These are phyloP conservation scores for Psettodes erumei DNA, from an alignment of 2,113 vertebrate genomes.

Conservation along the genomic window DNA sequence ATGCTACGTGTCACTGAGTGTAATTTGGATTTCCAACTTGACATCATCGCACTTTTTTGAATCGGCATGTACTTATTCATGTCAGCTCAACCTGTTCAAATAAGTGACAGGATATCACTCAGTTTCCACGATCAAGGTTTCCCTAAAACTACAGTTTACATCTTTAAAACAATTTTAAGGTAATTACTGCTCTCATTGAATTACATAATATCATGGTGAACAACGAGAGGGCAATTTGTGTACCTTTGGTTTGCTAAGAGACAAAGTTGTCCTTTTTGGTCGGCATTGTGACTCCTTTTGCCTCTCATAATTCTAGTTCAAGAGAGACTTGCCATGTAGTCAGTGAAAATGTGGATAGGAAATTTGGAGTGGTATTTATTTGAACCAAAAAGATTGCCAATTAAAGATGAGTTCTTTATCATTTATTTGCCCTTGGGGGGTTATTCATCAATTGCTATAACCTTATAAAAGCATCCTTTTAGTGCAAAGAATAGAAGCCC, in stretches of 20 bases:
- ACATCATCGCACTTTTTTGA: neutral
- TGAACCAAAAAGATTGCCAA: constrained; percentile 78
- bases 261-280: constrained; percentile 74
- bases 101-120: neutral
- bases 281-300: constrained; percentile 65
- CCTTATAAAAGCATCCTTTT: constrained; percentile 85
- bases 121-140: constrained; percentile 13
- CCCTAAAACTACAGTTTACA: constrained; percentile 17
- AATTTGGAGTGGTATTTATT: constrained; percentile 79
- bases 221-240: constrained; percentile 65
- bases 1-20: neutral
- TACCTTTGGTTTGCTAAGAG: constrained; percentile 66
- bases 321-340: constrained; percentile 76
- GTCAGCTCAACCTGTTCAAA: constrained; percentile 24
- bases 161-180: constrained; percentile 43
- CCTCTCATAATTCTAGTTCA: constrained; percentile 71
- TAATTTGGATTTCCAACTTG: neutral
- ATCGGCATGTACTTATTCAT: neutral
- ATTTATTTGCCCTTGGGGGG: constrained; percentile 83
- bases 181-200: constrained; percentile 42
- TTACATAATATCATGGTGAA: constrained; percentile 67
- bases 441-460: constrained; percentile 83
- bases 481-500: constrained; percentile 80
- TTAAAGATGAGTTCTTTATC: constrained; percentile 83
- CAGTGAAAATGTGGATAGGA: constrained; percentile 71